Evolutionary conservation across 1,140 invertebrate species (phyloP).

Genomic region (Parapsyche elsis): DNA sequence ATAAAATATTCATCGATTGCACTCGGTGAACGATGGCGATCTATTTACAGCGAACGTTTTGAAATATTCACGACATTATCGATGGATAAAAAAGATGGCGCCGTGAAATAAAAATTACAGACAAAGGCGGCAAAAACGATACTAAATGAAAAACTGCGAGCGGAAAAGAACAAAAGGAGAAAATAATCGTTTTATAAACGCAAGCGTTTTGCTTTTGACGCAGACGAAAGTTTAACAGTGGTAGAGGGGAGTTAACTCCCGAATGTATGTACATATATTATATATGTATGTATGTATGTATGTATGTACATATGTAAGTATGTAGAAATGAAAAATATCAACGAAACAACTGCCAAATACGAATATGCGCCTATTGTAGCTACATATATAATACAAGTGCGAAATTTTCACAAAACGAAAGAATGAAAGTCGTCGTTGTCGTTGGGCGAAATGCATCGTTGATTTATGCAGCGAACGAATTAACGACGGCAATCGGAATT

Average conservation of each 20-base stretch:
- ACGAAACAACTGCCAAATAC: background rate
- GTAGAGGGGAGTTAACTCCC: background rate
- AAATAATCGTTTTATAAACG: constrained; percentile 30
- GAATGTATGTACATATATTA: background rate
- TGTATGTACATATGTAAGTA: constrained; percentile 8
- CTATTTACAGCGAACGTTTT: background rate
- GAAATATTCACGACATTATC: background rate
- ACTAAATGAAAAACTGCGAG: constrained; percentile 16
- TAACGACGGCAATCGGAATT: background rate
- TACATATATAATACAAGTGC: no score
- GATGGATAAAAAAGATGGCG: background rate
- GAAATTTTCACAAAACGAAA: no score
- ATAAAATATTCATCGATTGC: no score
- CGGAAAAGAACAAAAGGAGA: background rate
- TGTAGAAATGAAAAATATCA: background rate
- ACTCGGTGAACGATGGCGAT: no score
- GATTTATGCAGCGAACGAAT: background rate
- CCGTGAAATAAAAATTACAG: constrained; percentile 16
- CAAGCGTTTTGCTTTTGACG: constrained; percentile 22
- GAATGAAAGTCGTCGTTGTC: no score
- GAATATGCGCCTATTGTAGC: no score
- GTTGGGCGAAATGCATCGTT: no score
- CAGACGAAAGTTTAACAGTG: constrained; percentile 8
- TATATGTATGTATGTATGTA: constrained; percentile 17
- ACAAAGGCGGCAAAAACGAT: constrained; percentile 8